Evolutionary conservation across 2,113 vertebrate genomes (phyloP).

Genomic region (Lagopus leucura): DNA sequence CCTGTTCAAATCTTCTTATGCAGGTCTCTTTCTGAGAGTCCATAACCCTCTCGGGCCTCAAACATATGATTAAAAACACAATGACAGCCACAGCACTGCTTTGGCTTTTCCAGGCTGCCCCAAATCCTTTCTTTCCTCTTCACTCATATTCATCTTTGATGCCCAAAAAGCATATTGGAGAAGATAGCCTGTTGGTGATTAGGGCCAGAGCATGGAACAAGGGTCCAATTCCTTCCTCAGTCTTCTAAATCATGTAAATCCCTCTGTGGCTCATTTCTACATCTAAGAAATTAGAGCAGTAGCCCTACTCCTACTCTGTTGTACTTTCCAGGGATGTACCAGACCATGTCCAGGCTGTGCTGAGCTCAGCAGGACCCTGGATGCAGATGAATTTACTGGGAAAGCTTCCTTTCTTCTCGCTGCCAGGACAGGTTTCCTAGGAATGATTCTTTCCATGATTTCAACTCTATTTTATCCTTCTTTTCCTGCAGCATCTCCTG

Average conservation of each 20-base stretch:
- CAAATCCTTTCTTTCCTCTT: fast-evolving
- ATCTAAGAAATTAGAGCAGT: neutral
- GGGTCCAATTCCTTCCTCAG: neutral
- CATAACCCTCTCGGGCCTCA: neutral
- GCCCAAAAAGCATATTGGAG: neutral
- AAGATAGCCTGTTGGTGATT: neutral
- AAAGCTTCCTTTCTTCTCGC: neutral
- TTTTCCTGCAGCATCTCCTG: neutral
- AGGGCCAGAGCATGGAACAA: neutral
- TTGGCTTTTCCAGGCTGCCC: neutral
- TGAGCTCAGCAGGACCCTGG: neutral
- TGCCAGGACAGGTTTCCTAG: neutral
- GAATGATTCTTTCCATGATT: neutral
- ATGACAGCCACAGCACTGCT: fast-evolving
- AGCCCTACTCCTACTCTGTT: neutral
- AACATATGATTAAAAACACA: neutral
- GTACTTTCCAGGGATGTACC: neutral
- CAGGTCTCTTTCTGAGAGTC: neutral
- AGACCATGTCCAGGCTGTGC: neutral
- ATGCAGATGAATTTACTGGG: neutral
- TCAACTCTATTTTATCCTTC: neutral
- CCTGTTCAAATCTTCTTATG: neutral
- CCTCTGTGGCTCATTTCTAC: neutral
- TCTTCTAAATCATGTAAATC: neutral
- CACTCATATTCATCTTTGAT: neutral